Evolutionary conservation across 2,797 vertebrate species (phyloP), one percentile per base, ranked within the genome.

Genomic region (Artibeus jamaicensis): DNA sequence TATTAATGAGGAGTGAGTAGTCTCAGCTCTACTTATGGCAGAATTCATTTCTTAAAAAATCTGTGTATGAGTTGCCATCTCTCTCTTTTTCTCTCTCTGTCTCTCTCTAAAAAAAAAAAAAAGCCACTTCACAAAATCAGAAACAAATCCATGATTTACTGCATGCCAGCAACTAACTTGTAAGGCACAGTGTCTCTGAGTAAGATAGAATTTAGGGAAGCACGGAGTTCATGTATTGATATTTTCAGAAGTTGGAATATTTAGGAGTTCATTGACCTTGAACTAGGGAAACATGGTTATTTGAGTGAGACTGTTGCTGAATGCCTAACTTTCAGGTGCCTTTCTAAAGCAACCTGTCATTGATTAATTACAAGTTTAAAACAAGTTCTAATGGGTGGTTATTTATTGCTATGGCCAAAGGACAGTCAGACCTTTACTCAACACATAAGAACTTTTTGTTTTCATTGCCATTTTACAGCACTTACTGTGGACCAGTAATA

Each of bases 311-410:
- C 50, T 55, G 5, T 48, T 86, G 19, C 73, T 78, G 42, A 96
- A 12, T 70, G 37, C 7, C 32, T 93, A 48, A 74, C 67, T 76
- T 92, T 81, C 14, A 71, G 39, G 12, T 77, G 46, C 34, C 68
- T 86, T 90, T 77, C 59, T 82, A 55, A 89, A 76, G 18, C 44
- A 90, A 86, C 3, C 68, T 77, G 50, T 92, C 81, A 77, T 4
- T 86, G 34, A 76, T 92, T 94, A 59, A 81, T 70, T 68, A 46
- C 5, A 76, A 37, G 9, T 86, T 92, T 92, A 46, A 95, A 89
- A 94, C 9, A 37, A 48, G 24, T 94, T 92, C 39, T 76, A 77
- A 34, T 44, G 39, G 15, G 48, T 57, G n/a, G 18, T 73, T 79
- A 46, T 53, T 86, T 82, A 71, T 90, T 83, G 14, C 37, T 67